Evolutionary conservation across 2,797 vertebrate species (phyloP).

Genomic region (Phrynocephalus guinanensis): DNA sequence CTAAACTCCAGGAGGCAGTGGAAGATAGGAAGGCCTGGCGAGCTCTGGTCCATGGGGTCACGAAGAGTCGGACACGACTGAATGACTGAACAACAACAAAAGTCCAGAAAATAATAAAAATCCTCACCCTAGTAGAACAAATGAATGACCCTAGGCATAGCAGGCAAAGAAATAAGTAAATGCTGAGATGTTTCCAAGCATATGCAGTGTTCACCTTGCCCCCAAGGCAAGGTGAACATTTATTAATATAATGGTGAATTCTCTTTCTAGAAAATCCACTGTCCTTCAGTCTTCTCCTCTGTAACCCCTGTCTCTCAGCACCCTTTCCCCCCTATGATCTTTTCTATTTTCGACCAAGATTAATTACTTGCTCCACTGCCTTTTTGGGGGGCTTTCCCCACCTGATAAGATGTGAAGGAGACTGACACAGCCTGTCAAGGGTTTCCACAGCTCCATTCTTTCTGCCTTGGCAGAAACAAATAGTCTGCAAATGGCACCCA

Average conservation of each 20-base stretch:
- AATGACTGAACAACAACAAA: no score
- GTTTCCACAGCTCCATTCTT: constrained; percentile 58
- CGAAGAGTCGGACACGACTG: no score
- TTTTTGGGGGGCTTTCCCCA: constrained; percentile 67
- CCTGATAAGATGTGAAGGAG: constrained; percentile 74
- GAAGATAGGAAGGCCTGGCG: no score
- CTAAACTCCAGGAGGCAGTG: no score
- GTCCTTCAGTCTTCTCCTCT: background rate
- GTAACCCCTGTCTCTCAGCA: background rate
- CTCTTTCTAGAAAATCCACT: background rate
- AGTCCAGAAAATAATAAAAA: no score
- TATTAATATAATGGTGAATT: background rate
- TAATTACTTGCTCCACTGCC: constrained; percentile 60
- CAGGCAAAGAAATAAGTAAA: no score
- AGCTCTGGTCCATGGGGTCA: no score
- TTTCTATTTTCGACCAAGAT: constrained; percentile 62
- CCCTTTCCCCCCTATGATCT: constrained; percentile 33
- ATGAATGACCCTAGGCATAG: no score
- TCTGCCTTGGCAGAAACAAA: constrained; percentile 38
- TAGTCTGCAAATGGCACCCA: accelerated
- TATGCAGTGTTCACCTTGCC: no score
- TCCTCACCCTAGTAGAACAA: no score
- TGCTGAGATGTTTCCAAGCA: no score
- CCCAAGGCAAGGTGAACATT: no score
- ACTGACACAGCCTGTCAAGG: constrained; percentile 72